Base-by-base conservation (phyloP, 2,113 vertebrate species). In the Carassius carassius region DNA sequence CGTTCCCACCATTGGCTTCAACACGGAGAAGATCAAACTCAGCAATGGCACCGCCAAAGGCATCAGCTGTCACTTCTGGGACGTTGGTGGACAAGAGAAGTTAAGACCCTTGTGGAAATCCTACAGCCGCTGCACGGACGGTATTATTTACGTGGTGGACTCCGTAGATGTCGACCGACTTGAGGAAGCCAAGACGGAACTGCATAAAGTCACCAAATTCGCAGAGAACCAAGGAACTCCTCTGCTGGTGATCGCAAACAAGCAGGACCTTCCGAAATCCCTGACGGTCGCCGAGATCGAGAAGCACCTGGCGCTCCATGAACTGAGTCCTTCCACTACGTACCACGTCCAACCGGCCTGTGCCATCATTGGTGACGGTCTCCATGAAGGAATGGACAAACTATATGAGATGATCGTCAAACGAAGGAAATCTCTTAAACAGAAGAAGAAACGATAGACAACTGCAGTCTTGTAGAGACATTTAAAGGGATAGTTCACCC, bases 71-170 rank as follows among this genome's bases (percentile, higher is more conserved):
- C 97, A 98, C 94, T 98, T 99, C 86, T 99, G 97, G 97, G 98
- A 99, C 86, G 98, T 98, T 84, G 97, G 97, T 0, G 97, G 97
- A 21, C 97, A 97, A 92, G 97, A 98, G 95, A 98, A 98, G 94
- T 94, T 99, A 90, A 94, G 97, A 86, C 97, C 97, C 56, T 94
- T 99, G 49, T 99, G 97, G 97, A 98, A 97, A 85, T 97, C 97
- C 13, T 99, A 99, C 94, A 98, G 97, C 92, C 96, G 97, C 87
- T 97, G 97, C 91, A 98, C 98, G 25, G 97, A 99, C 85, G 98
- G 98, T 69, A 97, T 99, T 92, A 97, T 99, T 88, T 99, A 98
- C 88, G 97, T 99, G 92, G 98, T 99, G 96, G 97, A 99, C 94
- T 98, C 97, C 0, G 97, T 98, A 90, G 98, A 99, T 87, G 95